A percentile compares a stretch with the other conserved stretches of the same genome.
These are phyloP conservation scores for Hypocryptadius cinnamomeus DNA, from an alignment of 2,113 vertebrate species.

Conservation along the genomic window DNA sequence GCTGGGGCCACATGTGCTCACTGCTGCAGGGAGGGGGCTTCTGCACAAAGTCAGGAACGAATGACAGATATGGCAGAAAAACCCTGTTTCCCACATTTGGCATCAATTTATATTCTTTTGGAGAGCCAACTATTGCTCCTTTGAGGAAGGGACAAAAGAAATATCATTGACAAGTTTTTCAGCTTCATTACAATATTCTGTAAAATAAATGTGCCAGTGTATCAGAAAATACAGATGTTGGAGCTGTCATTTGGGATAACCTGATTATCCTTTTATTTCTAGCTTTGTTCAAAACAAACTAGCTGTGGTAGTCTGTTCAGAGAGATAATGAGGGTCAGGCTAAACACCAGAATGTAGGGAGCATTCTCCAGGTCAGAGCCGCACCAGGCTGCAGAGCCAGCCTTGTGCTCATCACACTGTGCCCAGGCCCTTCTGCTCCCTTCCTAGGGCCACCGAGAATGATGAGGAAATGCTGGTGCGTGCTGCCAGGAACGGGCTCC, in stretches of 20 bases:
- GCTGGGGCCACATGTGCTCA: accelerated
- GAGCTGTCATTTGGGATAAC: slow-evolving; percentile 71
- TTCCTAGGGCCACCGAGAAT: accelerated
- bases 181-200: slow-evolving; percentile 70
- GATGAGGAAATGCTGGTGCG: accelerated
- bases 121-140: slow-evolving; percentile 48
- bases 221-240: slow-evolving; percentile 74
- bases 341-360: slow-evolving; percentile 22
- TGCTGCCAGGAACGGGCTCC: neutral
- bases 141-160: slow-evolving; percentile 71
- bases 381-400: neutral
- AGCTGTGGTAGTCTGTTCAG: slow-evolving; percentile 62
- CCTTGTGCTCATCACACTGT: accelerated
- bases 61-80: neutral
- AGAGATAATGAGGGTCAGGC: slow-evolving; percentile 53
- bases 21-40: neutral
- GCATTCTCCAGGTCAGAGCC: slow-evolving; percentile 14
- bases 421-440: neutral
- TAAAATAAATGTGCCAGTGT: slow-evolving; percentile 72
- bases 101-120: slow-evolving; percentile 24
- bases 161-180: slow-evolving; percentile 67
- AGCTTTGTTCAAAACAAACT: slow-evolving; percentile 66
- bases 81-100: neutral
- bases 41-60: neutral
- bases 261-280: slow-evolving; percentile 73